phyloP scores from a whole-genome alignment of 2,113 vertebrate genomes.

The Hemiprocne comata region DNA sequence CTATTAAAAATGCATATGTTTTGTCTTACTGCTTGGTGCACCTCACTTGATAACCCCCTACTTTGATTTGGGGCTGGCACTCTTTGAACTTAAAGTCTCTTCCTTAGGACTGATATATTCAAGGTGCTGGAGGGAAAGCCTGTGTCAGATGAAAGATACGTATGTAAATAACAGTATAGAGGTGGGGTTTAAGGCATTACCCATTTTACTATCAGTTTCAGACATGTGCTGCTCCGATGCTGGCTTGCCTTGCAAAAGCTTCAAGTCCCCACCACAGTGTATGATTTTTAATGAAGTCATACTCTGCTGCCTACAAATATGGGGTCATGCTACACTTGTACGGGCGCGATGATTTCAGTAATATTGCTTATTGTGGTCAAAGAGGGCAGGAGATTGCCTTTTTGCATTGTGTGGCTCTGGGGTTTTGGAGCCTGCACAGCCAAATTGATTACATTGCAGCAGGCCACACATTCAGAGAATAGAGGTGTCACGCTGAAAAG shows the following conservation, averaged over 20 bases:
- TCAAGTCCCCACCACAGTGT: not conserved
- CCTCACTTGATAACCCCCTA: constrained; percentile 49
- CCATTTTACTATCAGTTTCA: constrained; percentile 52
- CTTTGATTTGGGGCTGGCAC: constrained; percentile 57
- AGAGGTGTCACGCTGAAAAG: not conserved
- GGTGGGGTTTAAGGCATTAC: constrained; percentile 45
- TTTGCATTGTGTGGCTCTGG: constrained; percentile 35
- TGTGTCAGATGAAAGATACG: constrained; percentile 42
- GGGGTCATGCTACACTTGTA: not conserved
- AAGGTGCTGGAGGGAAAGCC: constrained; percentile 61
- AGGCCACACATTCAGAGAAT: not conserved
- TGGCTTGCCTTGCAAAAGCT: not conserved
- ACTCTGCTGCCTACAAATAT: constrained; percentile 4
- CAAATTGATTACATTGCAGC: constrained; percentile 9
- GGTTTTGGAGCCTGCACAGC: constrained; percentile 8
- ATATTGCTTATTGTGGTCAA: constrained; percentile 28
- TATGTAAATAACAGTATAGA: constrained; percentile 47
- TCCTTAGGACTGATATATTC: constrained; percentile 64
- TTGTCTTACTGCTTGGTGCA: constrained; percentile 46
- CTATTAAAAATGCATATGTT: constrained; percentile 68
- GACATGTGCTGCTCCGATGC: constrained; percentile 39
- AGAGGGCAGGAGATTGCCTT: constrained; percentile 45
- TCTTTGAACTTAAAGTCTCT: constrained; percentile 63
- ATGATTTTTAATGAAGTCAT: constrained; percentile 47
- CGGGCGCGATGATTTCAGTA: not conserved